Percentiles rank a stretch among this genome's conserved stretches.
These are phyloP conservation scores for Menura novaehollandiae DNA, from an alignment of 2,113 vertebrate species.

Conservation along the genomic window DNA sequence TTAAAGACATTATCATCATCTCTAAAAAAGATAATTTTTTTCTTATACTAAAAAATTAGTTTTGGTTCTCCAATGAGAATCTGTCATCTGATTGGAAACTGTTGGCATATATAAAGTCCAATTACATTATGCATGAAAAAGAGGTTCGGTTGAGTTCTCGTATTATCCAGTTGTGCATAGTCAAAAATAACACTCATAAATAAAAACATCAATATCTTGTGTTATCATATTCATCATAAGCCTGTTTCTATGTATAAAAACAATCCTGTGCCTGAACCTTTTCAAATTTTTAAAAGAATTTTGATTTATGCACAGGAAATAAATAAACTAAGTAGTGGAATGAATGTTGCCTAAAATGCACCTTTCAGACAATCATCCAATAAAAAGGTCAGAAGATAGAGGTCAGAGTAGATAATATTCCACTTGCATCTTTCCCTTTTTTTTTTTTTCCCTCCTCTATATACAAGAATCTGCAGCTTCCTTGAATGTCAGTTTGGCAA, in stretches of 20 bases:
- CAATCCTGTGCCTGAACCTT: neutral
- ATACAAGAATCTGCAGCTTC: neutral
- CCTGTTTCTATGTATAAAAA: neutral
- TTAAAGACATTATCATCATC: neutral
- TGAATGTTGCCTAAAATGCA: neutral
- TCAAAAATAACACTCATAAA: neutral
- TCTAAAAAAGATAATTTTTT: neutral
- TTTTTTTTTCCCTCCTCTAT: too few species aligned
- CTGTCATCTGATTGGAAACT: neutral
- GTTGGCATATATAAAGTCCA: neutral
- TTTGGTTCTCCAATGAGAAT: neutral
- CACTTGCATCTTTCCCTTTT: accelerated
- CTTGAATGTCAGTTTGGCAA: neutral
- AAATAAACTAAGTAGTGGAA: neutral
- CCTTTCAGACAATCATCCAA: neutral
- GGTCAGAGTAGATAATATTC: neutral
- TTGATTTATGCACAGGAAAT: neutral
- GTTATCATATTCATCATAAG: neutral
- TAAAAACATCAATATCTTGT: neutral
- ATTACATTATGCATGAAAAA: neutral
- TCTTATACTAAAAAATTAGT: neutral
- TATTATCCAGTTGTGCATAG: neutral
- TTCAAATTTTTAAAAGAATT: neutral
- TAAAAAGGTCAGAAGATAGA: neutral
- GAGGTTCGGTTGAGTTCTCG: neutral